A percentile compares a stretch with the other conserved stretches of the same genome.
phyloP scores from a whole-genome alignment of 2,888 invertebrate genomes.

The Unio pictorum region DNA sequence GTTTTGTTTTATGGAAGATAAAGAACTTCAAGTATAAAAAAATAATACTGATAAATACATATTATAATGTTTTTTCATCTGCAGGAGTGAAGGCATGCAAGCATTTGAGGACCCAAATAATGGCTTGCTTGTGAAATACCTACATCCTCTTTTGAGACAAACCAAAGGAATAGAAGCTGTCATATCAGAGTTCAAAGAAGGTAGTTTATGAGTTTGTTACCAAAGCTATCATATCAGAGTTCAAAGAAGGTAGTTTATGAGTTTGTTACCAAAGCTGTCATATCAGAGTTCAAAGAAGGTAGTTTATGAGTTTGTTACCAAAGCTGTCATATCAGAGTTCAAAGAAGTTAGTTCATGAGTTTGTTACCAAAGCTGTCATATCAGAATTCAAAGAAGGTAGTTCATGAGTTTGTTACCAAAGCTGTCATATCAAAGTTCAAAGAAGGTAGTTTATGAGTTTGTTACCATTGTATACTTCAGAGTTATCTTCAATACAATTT shows the following conservation, averaged over 20 bases:
- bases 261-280: background rate
- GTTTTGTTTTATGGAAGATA: too few relatives aligned
- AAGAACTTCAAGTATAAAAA: background rate
- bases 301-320: conserved; percentile 1
- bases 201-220: conserved; percentile 23
- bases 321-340: conserved; percentile 8
- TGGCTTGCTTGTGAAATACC: conserved; percentile 55
- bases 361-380: too few relatives aligned
- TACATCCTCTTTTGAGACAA: conserved; percentile 31
- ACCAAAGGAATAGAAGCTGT: conserved; percentile 46
- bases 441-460: conserved; percentile 39
- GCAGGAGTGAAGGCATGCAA: conserved; percentile 54
- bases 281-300: conserved; percentile 47
- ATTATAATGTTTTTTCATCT: conserved; percentile 5
- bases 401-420: background rate
- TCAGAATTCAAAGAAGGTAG: conserved; percentile 48
- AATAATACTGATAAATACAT: background rate
- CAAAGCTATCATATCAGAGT: background rate
- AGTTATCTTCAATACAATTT: too few relatives aligned
- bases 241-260: conserved; percentile 48
- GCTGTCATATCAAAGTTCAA: conserved; percentile 20
- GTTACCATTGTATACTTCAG: too few relatives aligned
- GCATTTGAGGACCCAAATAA: conserved; percentile 54
- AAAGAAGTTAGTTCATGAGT: conserved; percentile 45
- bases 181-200: conserved; percentile 49